Conservation (phyloP, 2,113 vertebrate genomes). For the Ictidomys tridecemlineatus region DNA sequence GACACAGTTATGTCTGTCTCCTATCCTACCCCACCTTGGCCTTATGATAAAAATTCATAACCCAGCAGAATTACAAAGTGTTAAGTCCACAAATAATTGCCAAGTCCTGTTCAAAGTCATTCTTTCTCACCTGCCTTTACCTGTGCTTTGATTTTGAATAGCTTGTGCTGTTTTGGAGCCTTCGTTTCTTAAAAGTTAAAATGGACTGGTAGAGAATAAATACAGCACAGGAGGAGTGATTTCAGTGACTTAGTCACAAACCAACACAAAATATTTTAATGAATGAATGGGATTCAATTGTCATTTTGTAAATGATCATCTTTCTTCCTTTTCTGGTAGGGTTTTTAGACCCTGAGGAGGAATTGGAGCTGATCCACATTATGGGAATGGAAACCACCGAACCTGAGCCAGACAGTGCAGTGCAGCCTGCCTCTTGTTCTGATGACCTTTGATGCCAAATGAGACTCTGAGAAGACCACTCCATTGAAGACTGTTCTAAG, state of each 20-base stretch:
- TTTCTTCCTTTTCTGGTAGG: constrained; percentile 83
- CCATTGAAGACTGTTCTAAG: constrained; percentile 96
- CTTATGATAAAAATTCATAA: constrained; percentile 46
- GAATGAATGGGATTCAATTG: constrained; percentile 53
- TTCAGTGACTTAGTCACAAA: constrained; percentile 10
- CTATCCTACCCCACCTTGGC: background rate
- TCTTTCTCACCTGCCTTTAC: background rate
- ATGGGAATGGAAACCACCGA: constrained; percentile 85
- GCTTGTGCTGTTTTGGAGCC: background rate
- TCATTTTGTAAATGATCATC: constrained; percentile 70
- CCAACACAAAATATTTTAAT: constrained; percentile 67
- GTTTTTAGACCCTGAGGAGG: constrained; percentile 77
- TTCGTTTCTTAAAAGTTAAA: constrained; percentile 61
- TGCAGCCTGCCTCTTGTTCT: constrained; percentile 86
- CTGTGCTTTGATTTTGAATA: constrained; percentile 4
- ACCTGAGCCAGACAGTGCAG: constrained; percentile 83
- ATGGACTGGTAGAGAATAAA: background rate
- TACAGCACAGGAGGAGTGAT: constrained; percentile 9
- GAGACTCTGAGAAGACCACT: constrained; percentile 93
- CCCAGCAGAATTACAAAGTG: constrained; percentile 32
- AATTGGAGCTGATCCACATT: constrained; percentile 52
- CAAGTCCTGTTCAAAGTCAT: background rate
- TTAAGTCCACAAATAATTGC: constrained; percentile 5
- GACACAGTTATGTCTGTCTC: background rate
- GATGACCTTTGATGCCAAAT: constrained; percentile 90